These are phyloP conservation scores for Ictidomys tridecemlineatus DNA, from an alignment of 2,113 vertebrate genomes.

Conservation along the genomic window DNA sequence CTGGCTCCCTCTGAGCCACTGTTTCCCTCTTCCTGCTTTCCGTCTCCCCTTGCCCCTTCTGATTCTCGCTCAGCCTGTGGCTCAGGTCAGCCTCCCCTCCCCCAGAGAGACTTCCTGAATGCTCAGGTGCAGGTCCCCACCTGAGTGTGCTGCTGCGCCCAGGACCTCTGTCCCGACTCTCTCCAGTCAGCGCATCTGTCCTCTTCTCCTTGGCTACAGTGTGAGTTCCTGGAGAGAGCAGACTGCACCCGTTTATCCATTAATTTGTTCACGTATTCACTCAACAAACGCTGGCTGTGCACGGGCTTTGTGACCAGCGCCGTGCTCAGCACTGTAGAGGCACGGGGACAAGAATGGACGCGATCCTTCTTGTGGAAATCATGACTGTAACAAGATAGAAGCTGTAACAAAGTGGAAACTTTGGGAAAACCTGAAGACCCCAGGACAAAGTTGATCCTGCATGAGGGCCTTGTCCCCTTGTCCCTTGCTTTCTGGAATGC, in stretches of 20 bases:
- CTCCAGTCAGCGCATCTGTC: neutral
- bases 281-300: neutral
- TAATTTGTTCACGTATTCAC: neutral
- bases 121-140: neutral
- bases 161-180: accelerated
- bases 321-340: no score
- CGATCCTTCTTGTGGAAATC: neutral
- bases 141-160: neutral
- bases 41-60: neutral
- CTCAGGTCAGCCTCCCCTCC: neutral
- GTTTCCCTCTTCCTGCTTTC: neutral
- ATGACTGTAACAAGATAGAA: neutral
- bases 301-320: accelerated
- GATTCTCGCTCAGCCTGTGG: neutral
- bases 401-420: neutral
- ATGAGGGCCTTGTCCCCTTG: neutral
- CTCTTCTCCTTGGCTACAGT: neutral
- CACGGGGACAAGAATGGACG: neutral
- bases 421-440: neutral
- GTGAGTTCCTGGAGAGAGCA: neutral
- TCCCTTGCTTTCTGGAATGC: accelerated
- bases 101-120: neutral
- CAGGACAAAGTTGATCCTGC: neutral
- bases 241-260: neutral
- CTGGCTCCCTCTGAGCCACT: no score